Percentiles rank a stretch among this genome's conserved stretches.
These are phyloP conservation scores for Drosophila truncata DNA, from an alignment of 1,140 invertebrate genomes.

Conservation along the genomic window DNA sequence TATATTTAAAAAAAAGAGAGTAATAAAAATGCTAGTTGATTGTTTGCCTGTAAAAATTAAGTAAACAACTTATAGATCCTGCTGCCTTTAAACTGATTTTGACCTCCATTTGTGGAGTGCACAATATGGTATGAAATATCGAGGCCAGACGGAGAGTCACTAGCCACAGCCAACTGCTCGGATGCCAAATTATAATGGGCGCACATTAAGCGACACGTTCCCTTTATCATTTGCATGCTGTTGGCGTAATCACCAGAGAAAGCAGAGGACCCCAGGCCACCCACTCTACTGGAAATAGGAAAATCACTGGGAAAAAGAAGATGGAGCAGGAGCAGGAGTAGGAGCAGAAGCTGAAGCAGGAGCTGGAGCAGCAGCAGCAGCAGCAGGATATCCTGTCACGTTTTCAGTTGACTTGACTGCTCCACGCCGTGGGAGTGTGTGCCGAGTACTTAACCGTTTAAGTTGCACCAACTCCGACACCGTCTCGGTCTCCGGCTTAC, in stretches of 20 bases:
- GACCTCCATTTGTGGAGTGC: conserved; percentile 16
- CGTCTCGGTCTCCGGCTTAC: conserved; percentile 32
- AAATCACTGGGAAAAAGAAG: conserved; percentile 28
- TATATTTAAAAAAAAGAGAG: no score
- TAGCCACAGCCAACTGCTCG: conserved; percentile 55
- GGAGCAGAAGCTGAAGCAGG: conserved; percentile 8
- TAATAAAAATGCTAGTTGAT: neutral
- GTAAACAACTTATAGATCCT: neutral
- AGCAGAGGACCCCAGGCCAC: neutral
- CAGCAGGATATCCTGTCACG: conserved; percentile 81
- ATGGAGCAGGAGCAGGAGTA: conserved; percentile 2
- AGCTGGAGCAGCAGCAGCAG: conserved; percentile 27
- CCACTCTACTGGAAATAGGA: conserved; percentile 10
- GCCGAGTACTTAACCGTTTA: conserved; percentile 80
- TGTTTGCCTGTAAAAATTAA: neutral
- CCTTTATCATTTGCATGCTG: conserved; percentile 71
- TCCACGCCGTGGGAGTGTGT: conserved; percentile 64
- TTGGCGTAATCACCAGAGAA: conserved; percentile 53
- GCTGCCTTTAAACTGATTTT: conserved; percentile 20
- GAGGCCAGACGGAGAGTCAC: conserved; percentile 26
- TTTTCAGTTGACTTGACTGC: conserved; percentile 83
- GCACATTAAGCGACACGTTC: conserved; percentile 74
- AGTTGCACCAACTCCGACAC: conserved; percentile 54
- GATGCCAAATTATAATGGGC: conserved; percentile 79
- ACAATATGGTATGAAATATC: conserved; percentile 50